phyloP scores from a whole-genome alignment of 2,888 invertebrate species.

The Hanleya hanleyi region DNA sequence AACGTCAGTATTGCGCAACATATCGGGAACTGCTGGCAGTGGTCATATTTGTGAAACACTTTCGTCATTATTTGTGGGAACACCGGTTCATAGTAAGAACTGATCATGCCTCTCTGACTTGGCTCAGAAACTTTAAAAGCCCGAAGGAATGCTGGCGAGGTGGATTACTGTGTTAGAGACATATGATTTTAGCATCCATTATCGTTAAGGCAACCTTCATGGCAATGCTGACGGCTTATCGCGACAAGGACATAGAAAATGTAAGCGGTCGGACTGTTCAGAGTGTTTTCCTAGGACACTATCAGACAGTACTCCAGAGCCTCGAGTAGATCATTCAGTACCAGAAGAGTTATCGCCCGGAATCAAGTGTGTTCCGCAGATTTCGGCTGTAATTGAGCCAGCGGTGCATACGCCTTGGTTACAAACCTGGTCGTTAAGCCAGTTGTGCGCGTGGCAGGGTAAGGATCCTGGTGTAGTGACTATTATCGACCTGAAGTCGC shows the following conservation, averaged over 20 bases:
- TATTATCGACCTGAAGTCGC: neutral
- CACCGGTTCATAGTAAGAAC: conserved; percentile 38
- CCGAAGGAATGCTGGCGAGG: conserved; percentile 28
- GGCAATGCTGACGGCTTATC: conserved; percentile 24
- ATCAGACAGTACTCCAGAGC: neutral
- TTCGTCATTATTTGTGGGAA: conserved; percentile 42
- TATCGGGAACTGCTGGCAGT: conserved; percentile 37
- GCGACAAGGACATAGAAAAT: conserved; percentile 13
- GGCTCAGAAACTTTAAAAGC: conserved; percentile 34
- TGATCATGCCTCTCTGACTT: conserved; percentile 43
- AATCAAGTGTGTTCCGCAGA: neutral
- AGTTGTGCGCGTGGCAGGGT: neutral
- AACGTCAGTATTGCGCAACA: conserved; percentile 38
- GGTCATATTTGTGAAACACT: conserved; percentile 40
- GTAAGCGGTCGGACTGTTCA: neutral
- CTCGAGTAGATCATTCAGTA: too few relatives aligned
- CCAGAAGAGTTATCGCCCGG: too few relatives aligned
- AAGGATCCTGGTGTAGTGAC: neutral
- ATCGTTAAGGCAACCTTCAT: conserved; percentile 26
- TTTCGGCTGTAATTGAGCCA: neutral
- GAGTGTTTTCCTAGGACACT: neutral
- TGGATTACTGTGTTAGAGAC: conserved; percentile 25
- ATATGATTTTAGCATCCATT: conserved; percentile 26
- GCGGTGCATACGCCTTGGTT: neutral
- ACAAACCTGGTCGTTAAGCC: neutral